Conservation (phyloP, 2,113 vertebrate genomes). For the Oreocharis arfaki region DNA sequence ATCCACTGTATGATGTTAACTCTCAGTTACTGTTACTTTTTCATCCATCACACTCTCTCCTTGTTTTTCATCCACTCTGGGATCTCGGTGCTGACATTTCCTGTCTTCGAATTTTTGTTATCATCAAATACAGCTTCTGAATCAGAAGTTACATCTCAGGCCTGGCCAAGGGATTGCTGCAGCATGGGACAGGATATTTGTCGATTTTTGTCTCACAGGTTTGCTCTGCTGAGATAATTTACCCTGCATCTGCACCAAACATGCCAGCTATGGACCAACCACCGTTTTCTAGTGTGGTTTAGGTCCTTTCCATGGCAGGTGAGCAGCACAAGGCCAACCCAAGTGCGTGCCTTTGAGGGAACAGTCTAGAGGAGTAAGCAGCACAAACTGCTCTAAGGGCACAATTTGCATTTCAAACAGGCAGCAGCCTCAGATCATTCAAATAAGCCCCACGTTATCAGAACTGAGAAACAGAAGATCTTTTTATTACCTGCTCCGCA, state of each 20-base stretch:
- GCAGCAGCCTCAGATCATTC: slow-evolving; percentile 36
- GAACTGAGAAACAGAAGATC: slow-evolving; percentile 1
- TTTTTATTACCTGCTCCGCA: background rate
- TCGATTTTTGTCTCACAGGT: background rate
- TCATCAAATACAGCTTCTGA: background rate
- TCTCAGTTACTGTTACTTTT: slow-evolving; percentile 1
- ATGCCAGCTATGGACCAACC: background rate
- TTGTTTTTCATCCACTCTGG: slow-evolving; percentile 2
- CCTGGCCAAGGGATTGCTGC: background rate
- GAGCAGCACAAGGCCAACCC: background rate
- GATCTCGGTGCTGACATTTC: background rate
- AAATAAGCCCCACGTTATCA: slow-evolving; percentile 35
- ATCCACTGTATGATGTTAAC: background rate
- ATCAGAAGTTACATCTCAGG: background rate
- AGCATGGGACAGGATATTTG: background rate
- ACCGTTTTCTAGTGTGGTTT: background rate
- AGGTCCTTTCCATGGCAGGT: background rate
- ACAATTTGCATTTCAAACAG: slow-evolving; percentile 61
- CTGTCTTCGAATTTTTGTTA: background rate
- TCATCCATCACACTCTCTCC: slow-evolving; percentile 17
- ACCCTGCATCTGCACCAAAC: background rate
- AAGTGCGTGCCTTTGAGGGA: background rate
- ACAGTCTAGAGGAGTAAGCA: slow-evolving; percentile 15
- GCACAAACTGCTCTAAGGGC: slow-evolving; percentile 34
- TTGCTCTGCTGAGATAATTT: background rate